Conservation (phyloP, 2,113 vertebrate species). For the Python bivittatus region DNA sequence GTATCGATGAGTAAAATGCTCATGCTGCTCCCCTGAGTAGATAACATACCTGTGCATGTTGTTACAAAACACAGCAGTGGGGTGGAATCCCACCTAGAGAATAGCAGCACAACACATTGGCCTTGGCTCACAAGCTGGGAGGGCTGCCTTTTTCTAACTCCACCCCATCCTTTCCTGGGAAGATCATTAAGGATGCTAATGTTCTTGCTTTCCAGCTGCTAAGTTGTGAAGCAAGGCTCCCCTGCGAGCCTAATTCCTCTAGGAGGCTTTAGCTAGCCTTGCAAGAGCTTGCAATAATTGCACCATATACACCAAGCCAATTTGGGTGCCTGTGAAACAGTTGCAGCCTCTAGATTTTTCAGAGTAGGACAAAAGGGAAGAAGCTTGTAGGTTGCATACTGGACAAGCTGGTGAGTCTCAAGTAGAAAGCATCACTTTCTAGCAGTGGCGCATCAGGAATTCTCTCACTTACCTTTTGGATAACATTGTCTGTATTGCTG, state of each 20-base stretch:
- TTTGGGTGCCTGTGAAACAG: rapidly evolving
- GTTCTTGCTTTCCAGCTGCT: constrained; percentile 63
- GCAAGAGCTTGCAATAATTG: constrained; percentile 72
- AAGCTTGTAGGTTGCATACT: background rate
- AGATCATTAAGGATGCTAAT: constrained; percentile 71
- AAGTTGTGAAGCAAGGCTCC: constrained; percentile 43
- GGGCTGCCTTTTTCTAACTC: background rate
- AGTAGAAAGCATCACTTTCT: background rate
- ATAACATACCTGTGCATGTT: background rate
- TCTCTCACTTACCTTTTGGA: background rate
- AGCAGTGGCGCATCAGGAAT: background rate
- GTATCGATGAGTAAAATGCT: background rate
- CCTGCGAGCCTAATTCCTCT: background rate
- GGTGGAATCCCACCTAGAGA: background rate
- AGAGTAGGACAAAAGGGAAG: background rate
- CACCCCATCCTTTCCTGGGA: constrained; percentile 52
- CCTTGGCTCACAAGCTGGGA: rapidly evolving
- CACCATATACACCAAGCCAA: constrained; percentile 65
- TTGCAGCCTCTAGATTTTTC: background rate
- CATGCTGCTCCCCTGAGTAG: background rate
- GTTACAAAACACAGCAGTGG: background rate
- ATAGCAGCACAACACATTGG: background rate
- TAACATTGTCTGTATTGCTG: background rate
- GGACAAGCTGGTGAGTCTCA: background rate
- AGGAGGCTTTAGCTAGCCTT: constrained; percentile 26